phyloP scores from a whole-genome alignment of 2,797 vertebrate species.

The Glyptemys insculpta region DNA sequence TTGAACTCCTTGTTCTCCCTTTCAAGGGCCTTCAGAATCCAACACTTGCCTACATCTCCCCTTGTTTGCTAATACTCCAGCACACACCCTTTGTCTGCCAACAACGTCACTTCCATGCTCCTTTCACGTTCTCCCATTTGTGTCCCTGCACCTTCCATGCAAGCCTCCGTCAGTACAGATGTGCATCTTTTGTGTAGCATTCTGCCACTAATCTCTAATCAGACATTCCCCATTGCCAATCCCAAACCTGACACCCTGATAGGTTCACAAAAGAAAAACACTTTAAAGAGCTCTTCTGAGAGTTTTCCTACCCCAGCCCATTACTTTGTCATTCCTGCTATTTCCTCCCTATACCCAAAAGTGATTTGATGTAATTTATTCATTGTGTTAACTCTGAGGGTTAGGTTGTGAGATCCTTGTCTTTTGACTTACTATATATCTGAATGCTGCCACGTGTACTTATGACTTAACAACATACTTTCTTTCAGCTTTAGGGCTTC shows the following conservation, averaged over 20 bases:
- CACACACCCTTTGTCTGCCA: background rate
- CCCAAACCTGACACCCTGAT: background rate
- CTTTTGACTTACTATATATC: background rate
- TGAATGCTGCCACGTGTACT: background rate
- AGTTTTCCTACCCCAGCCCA: background rate
- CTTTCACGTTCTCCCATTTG: background rate
- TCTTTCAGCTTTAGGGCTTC: background rate
- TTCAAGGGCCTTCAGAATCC: background rate
- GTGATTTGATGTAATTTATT: background rate
- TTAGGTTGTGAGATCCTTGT: background rate
- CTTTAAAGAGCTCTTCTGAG: background rate
- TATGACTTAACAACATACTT: background rate
- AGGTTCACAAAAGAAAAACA: background rate
- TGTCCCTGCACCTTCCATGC: background rate
- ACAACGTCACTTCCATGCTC: background rate
- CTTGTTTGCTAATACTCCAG: background rate
- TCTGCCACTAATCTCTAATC: background rate
- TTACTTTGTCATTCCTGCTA: background rate
- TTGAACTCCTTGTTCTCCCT: background rate
- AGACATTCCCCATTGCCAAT: background rate
- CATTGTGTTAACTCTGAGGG: background rate
- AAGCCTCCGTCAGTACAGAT: background rate
- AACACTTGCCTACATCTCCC: background rate
- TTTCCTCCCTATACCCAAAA: background rate
- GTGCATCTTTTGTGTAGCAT: background rate